Base-by-base conservation (phyloP, 1,140 invertebrate species). In the Tetramorium alpestre region DNA sequence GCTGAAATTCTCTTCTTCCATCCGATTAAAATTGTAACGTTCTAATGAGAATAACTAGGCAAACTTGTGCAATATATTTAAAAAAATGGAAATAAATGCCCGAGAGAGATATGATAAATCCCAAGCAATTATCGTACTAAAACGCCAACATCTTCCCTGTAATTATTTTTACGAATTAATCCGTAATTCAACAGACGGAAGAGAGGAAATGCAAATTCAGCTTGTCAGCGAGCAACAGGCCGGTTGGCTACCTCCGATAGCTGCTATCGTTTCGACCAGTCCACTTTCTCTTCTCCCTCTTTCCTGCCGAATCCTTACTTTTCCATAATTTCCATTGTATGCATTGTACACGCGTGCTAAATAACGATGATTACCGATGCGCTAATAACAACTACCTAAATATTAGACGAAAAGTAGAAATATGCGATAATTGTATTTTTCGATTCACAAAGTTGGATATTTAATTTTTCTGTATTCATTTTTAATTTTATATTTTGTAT, bases 191-290 rank as follows among this genome's bases (percentile, higher is more conserved):
- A 22, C 60, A 22, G 4, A 84, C 62, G 41, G 49, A 87, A 58
- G 54, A 85, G 62, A 49, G 69, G 58, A 85, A 91, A 88, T 81
- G 90, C 72, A 82, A 91, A 91, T 91, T 78, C 73, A 88, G 86
- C 87, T 89, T 91, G 90, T 91, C 90, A 78, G 47, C 65, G 85
- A 82, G 88, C 90, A 87, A 89, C 90, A 90, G 91, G 90, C 92
- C 91, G 84, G 88, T 93, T 93, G 91, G 92, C 67, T 80, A 78
- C 85, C 86, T 81, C 84, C 88, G 93, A 94, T 94, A 94, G 87
- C 91, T 89, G 88, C 88, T 93, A 94, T 94, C 93, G 88, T 89
- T 84, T 77, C 77, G 82, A 88, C 91, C 91, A 92, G 70, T 62
- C 65, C 54, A 87, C 87, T 54, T 54, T 54, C 51, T 54, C 51